Conservation (phyloP, 2,113 vertebrate species). For the Enhydra lutris region DNA sequence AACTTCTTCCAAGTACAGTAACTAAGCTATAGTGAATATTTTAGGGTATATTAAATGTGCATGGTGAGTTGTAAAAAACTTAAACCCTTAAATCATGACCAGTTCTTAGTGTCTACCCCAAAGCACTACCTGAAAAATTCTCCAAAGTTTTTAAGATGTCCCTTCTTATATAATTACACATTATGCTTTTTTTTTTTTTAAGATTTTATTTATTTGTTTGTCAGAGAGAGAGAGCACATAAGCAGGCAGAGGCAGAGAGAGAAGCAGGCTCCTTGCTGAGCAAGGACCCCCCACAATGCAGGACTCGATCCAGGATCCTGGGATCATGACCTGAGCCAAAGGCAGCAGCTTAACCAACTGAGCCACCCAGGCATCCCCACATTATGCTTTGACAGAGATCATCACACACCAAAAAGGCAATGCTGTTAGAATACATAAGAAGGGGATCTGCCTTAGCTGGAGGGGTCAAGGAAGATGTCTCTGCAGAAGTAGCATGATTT, state of each 20-base stretch:
- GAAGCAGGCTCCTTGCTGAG: no score
- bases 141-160: neutral
- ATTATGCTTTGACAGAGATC: neutral
- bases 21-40: constrained; percentile 52
- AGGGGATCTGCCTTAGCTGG: no score
- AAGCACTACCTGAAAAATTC: neutral
- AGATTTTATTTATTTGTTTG: no score
- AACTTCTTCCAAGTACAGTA: neutral
- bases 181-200: neutral
- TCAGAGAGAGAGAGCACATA: no score
- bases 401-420: neutral
- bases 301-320: no score
- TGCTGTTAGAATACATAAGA: neutral
- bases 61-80: neutral
- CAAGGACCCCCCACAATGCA: no score
- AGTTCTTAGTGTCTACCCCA: neutral
- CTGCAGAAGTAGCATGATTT: neutral
- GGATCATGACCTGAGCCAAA: no score
- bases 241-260: no score
- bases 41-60: constrained; percentile 41
- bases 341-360: no score
- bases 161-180: neutral
- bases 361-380: neutral
- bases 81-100: constrained; percentile 28
- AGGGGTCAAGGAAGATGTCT: neutral